Conservation (phyloP, 2,888 invertebrate genomes). For the Ochropleura leucogaster region DNA sequence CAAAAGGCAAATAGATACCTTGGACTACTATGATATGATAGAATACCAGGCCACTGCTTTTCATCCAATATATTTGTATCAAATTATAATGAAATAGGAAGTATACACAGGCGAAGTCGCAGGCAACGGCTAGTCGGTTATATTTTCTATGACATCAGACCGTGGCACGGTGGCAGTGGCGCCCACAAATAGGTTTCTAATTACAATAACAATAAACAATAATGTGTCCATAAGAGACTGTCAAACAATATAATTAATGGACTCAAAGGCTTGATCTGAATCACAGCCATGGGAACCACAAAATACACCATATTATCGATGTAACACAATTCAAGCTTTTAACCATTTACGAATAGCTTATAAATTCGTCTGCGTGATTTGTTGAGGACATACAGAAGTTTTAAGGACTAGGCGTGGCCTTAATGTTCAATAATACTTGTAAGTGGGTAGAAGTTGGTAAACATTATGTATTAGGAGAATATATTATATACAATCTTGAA, state of each 20-base stretch:
- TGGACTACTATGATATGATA: neutral
- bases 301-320: slow-evolving; percentile 19
- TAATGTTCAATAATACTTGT: slow-evolving; percentile 46
- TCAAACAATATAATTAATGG: slow-evolving; percentile 54
- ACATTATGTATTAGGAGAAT: slow-evolving; percentile 50
- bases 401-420: slow-evolving; percentile 52
- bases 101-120: neutral
- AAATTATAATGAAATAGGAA: neutral
- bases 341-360: slow-evolving; percentile 12
- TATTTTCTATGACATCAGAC: slow-evolving; percentile 52
- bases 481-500: slow-evolving; percentile 49
- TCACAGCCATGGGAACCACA: slow-evolving; percentile 55
- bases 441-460: slow-evolving; percentile 53
- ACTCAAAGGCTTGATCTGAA: slow-evolving; percentile 46
- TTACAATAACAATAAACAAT: slow-evolving; percentile 65
- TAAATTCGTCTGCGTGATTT: slow-evolving; percentile 42
- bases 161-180: slow-evolving; percentile 44
- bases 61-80: neutral
- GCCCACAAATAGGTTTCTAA: slow-evolving; percentile 61
- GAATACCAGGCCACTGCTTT: neutral
- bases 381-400: slow-evolving; percentile 36
- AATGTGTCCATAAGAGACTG: slow-evolving; percentile 50
- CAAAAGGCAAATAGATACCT: neutral
- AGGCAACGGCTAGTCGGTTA: slow-evolving; percentile 32
- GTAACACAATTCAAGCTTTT: slow-evolving; percentile 20